phyloP scores from a whole-genome alignment of 2,113 vertebrate genomes.

The Athene cunicularia region DNA sequence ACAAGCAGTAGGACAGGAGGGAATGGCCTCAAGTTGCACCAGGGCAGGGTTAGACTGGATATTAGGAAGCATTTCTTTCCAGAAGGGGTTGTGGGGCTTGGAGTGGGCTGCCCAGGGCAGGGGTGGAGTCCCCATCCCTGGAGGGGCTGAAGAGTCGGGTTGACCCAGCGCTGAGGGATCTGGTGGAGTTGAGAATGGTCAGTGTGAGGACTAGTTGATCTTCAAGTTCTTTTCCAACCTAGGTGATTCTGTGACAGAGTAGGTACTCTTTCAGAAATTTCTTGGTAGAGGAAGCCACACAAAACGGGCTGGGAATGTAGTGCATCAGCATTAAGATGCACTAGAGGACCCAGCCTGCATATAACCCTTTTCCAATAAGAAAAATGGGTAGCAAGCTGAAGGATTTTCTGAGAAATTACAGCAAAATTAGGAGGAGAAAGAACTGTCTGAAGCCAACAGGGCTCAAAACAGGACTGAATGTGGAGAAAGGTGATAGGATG shows the following conservation, averaged over 20 bases:
- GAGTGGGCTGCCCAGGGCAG: too few species aligned
- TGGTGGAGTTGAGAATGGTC: too few species aligned
- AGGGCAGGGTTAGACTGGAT: too few species aligned
- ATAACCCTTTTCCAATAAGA: neutral
- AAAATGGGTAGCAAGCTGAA: neutral
- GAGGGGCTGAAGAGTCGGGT: too few species aligned
- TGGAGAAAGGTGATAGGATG: constrained; percentile 30
- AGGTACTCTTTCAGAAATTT: neutral
- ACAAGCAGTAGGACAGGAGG: too few species aligned
- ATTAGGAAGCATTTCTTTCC: too few species aligned
- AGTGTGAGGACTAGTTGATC: too few species aligned
- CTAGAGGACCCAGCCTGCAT: neutral
- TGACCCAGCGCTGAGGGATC: too few species aligned
- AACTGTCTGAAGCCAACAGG: neutral
- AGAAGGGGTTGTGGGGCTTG: too few species aligned
- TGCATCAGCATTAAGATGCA: neutral
- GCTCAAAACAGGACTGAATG: neutral
- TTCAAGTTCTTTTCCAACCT: too few species aligned
- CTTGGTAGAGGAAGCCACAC: neutral
- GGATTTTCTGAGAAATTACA: neutral
- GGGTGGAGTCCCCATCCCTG: too few species aligned
- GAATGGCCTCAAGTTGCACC: too few species aligned
- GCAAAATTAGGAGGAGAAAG: neutral
- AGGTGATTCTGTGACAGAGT: neutral
- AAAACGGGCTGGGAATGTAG: neutral